Evolutionary conservation across 2,888 invertebrate species (phyloP), one percentile per base, ranked within the genome.

Genomic region (Lamellibrachia columna): DNA sequence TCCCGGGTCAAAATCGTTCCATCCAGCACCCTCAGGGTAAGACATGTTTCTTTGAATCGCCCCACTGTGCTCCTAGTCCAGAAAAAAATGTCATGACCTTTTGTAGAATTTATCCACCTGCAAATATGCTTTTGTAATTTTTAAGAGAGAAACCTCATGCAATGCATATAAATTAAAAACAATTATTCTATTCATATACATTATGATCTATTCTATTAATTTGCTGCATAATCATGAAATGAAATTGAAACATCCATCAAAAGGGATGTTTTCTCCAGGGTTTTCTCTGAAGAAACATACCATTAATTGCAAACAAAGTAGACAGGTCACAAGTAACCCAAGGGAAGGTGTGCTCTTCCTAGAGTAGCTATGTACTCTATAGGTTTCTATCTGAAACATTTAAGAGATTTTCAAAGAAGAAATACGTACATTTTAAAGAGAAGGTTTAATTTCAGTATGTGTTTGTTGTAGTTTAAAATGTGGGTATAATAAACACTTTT

Each of bases 21-120:
- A 22, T 93, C 93, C 93, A 94, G 93, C 91, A 94, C 94, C 28
- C 94, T 94, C 91, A 92, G 93, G 92, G 94, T 94, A 90, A 94
- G 94, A 75, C 75, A 75, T 75, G 75, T 75, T 75, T 75, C 75
- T 22, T 22, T 75, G 15, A 53, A 91, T 52, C n/a, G 9, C 52
- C 55, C 60, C 11, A 60, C 15, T 22, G 22, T 60, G 60, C 60
- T 60, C 60, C 60, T 60, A 15, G 60, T 9, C 15, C 3, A 60
- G 15, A 90, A 90, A 90, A 7, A 40, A 90, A 40, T 9, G 52
- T 4, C 9, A 90, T 3, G 6, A 90, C 11, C 22, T 52, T 90
- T 28, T 90, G 52, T 3, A 4, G n/a, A 11, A 90, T 28, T 52
- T 52, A 90, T 22, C 9, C 90, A 90, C 90, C 15, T 60, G 15